Base-by-base conservation (phyloP, 2,797 vertebrate genomes). In the Onychomys leucogaster region DNA sequence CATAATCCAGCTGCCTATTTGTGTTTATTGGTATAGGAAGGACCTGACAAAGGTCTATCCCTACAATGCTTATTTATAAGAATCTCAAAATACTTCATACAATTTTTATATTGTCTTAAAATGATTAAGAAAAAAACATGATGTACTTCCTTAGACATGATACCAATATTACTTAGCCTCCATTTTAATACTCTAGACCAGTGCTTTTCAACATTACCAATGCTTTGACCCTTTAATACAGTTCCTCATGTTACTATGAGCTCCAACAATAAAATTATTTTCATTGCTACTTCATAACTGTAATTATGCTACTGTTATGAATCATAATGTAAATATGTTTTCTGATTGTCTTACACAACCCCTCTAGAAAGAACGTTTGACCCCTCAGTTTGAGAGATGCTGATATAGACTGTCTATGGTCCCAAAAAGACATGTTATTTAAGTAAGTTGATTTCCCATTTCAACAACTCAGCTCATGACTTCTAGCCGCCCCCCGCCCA, bases 1-100 rank as follows among this genome's bases (percentile, higher is more conserved):
- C 25, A 92, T 82, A 88, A 77, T 86, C 93, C 71, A 91, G 37
- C 12, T 80, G 16, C 91, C 37, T 95, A 27, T 71, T 65, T 93
- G 34, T 93, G 10, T 43, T 71, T 89, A 71, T 12, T 73, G 61
- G 17, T 88, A 77, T 67, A 11, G 82, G 84, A 73, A 89, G 16
- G 14, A 46, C 43, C 82, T n/a, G 86, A 92, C 65, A 87, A 78
- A 92, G 78, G 61, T 84, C 49, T 46, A 82, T 73, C 2, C 25
- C 43, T 95, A n/a, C 6, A 80, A 57, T 75, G 17, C 0, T 41
- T 84, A 34, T 41, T 83, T 92, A 41, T 65, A 43, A 83, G 76
- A 59, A 3, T 71, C 59, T 85, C 55, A 91, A 91, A 93, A 84
- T 71, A 65, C 14, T 94, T 92, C 32, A 46, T 9, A 87, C 49